Evolutionary conservation across 2,113 vertebrate species (phyloP).

Genomic region (Rhegmatorhina hoffmannsi): DNA sequence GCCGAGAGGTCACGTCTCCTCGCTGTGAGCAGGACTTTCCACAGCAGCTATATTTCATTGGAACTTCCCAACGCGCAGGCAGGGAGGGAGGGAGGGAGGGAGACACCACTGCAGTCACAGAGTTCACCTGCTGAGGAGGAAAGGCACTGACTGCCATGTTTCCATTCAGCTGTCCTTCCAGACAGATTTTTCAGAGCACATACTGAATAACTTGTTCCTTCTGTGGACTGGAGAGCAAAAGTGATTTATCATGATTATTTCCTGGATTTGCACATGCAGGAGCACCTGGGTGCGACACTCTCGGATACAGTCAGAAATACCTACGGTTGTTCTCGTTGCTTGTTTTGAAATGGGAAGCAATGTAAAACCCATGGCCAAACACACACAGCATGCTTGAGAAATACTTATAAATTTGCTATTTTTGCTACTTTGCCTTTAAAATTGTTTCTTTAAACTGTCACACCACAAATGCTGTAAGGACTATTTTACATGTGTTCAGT

Average conservation of each 20-base stretch:
- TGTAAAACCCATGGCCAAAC: not conserved
- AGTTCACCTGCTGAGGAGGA: slow-evolving; percentile 1
- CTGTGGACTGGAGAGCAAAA: not conserved
- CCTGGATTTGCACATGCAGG: not conserved
- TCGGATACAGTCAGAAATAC: not conserved
- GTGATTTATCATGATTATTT: not conserved
- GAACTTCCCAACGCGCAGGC: not conserved
- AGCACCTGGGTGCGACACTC: not conserved
- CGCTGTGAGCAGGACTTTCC: slow-evolving; percentile 43
- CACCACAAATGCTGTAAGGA: not conserved
- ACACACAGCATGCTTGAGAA: not conserved
- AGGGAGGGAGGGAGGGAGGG: not conserved
- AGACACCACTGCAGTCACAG: not conserved
- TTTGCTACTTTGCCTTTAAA: not conserved
- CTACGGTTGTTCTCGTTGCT: fast-evolving
- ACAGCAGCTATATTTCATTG: not conserved
- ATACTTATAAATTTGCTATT: not conserved
- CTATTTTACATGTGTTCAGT: not conserved
- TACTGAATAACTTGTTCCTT: not conserved
- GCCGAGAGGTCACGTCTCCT: slow-evolving; percentile 39
- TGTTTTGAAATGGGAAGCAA: not conserved
- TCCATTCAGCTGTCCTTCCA: not conserved
- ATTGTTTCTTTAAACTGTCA: not conserved
- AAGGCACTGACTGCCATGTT: not conserved
- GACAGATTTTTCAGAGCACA: not conserved